Evolutionary conservation across 53 echinoderm and acorn worm genomes (phyloP), one percentile per base, ranked within the genome.

Genomic region (Echinarachnius parma): DNA sequence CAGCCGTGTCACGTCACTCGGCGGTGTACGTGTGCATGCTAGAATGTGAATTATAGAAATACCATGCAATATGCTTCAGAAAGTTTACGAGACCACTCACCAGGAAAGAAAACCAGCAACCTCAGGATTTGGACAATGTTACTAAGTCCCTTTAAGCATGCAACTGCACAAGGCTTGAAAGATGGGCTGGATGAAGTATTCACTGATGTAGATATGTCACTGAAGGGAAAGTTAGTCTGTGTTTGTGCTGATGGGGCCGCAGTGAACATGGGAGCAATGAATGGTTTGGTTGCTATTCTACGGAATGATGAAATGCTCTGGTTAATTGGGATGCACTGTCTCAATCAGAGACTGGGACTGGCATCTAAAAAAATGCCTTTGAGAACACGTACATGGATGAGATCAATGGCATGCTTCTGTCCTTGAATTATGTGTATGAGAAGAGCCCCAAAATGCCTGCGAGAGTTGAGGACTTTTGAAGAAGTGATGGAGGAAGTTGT

Each of bases 401-500:
- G 37, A 68, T 68, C 57, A 80, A 31, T 54, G 53, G 68, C 32
- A 80, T 64, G 44, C 56, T 80, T 22, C 29, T 66, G 67, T 56
- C 63, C 13, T 54, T 66, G 30, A 66, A 61, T 45, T 53, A 75
- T 16, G 54, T 49, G 8, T 74, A 76, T 64, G 53, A 76, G 55
- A 76, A 82, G 24, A 82, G 81, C 62, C 63, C n/a, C 64, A 19
- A 64, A 76, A 46, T 47, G 65, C 4, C 82, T 81, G n/a, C 30
- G 56, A 48, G 82, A 82, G 61, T 52, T 82, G 23, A 48, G 42
- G 46, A 44, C 34, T 25, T 34, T 81, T 16, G 74, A 34, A 27
- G 82, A 82, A 29, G 45, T 75, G 10, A 75, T 82, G 75, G 56
- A 82, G 23, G 64, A 82, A 50, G 53, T 42, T 27, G 82, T 82